Percentiles rank a stretch among this genome's conserved stretches.
Evolutionary conservation across 1,140 invertebrate genomes (phyloP).

Genomic region (Drosophila varians): DNA sequence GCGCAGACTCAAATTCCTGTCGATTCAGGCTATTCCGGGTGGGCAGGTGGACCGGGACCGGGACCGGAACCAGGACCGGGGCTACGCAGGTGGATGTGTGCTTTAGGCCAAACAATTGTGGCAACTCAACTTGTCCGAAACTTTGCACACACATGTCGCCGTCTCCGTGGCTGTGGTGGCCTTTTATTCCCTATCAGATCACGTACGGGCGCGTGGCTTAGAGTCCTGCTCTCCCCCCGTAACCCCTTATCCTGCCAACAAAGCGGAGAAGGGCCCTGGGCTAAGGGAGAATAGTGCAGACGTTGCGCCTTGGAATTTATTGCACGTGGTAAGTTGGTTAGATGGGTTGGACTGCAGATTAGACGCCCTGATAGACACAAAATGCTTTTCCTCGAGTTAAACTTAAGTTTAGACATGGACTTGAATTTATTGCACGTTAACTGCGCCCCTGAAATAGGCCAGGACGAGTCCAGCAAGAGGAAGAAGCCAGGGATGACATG

Average conservation of each 20-base stretch:
- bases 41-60: neutral
- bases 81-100: conserved; percentile 32
- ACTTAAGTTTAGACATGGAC: conserved; percentile 74
- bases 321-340: conserved; percentile 74
- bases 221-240: conserved; percentile 5
- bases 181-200: conserved; percentile 76
- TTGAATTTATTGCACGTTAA: conserved; percentile 70
- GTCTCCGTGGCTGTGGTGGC: conserved; percentile 51
- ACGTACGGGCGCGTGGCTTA: conserved; percentile 64
- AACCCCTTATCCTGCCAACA: conserved; percentile 7
- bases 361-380: conserved; percentile 75
- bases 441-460: conserved; percentile 6
- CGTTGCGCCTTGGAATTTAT: conserved; percentile 73
- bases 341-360: conserved; percentile 75
- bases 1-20: conserved; percentile 45
- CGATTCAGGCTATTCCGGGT: conserved; percentile 38
- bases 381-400: conserved; percentile 67
- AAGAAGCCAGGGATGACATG: conserved; percentile 12
- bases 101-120: conserved; percentile 62
- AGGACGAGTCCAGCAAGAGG: conserved; percentile 7
- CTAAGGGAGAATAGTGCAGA: conserved; percentile 70
- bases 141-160: conserved; percentile 53
- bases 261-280: conserved; percentile 53
- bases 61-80: no score
- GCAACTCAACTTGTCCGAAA: conserved; percentile 63